These are phyloP conservation scores for Cryptomyrus ogoouensis DNA, from an alignment of 2,113 vertebrate species.

Conservation along the genomic window DNA sequence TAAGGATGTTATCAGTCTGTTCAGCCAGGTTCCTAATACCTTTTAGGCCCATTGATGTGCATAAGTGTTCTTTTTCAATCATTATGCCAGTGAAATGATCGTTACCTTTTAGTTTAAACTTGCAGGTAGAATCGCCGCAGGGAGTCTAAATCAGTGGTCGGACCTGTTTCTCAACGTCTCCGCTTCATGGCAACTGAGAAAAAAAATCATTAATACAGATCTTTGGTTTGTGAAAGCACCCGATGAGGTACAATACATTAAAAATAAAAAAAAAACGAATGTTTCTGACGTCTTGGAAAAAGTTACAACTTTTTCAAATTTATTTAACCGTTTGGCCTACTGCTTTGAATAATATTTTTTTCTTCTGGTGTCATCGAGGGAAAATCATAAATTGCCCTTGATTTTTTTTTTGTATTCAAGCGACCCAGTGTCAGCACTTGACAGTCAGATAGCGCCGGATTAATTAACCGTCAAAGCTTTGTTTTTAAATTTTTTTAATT, in stretches of 20 bases:
- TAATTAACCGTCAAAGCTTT: background rate
- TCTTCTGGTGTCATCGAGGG: background rate
- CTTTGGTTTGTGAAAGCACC: background rate
- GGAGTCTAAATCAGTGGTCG: slow-evolving; percentile 63
- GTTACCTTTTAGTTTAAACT: slow-evolving; percentile 68
- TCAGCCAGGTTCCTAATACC: slow-evolving; percentile 33
- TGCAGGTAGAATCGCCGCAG: slow-evolving; percentile 53
- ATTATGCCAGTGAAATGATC: slow-evolving; percentile 66
- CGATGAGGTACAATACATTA: background rate
- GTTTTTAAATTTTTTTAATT: background rate
- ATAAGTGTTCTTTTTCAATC: slow-evolving; percentile 40
- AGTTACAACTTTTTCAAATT: background rate
- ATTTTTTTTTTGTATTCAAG: background rate
- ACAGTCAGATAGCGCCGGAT: background rate
- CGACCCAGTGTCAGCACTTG: background rate
- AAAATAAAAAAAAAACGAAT: background rate
- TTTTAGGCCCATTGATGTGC: slow-evolving; percentile 41
- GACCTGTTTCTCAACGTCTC: slow-evolving; percentile 66
- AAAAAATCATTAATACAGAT: background rate
- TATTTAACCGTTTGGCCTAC: background rate
- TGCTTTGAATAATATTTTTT: background rate
- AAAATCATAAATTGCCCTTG: background rate
- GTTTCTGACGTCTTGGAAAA: background rate
- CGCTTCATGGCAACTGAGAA: background rate
- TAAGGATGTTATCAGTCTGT: background rate